A percentile compares a stretch with the other conserved stretches of the same genome.
These are phyloP conservation scores for Tyrannus savana DNA, from an alignment of 2,113 vertebrate species.

Conservation along the genomic window DNA sequence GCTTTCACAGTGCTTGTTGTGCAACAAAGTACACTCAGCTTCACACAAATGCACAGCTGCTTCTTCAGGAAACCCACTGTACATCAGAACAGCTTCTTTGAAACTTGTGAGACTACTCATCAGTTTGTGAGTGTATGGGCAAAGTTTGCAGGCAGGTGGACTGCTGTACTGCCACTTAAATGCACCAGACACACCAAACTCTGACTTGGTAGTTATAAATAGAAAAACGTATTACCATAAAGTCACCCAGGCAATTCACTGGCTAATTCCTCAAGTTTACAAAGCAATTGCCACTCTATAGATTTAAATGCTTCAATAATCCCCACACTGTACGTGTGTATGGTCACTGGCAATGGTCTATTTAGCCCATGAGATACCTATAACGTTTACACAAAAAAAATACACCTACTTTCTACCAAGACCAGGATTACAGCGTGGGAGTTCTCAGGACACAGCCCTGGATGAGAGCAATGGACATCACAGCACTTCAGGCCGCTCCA, in stretches of 20 bases:
- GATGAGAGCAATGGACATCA: neutral
- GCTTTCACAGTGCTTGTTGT: neutral
- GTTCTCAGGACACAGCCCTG: neutral
- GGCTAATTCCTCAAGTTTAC: neutral
- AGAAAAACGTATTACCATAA: neutral
- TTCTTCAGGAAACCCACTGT: neutral
- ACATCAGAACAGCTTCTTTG: neutral
- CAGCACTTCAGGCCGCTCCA: neutral
- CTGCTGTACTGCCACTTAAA: neutral
- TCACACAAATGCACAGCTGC: neutral
- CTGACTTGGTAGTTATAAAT: neutral
- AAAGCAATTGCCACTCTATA: neutral
- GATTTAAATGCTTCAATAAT: neutral
- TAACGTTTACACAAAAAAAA: neutral
- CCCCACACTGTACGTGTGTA: neutral
- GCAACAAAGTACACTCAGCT: neutral
- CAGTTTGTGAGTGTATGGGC: neutral
- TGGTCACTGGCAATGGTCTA: neutral
- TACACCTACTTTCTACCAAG: neutral
- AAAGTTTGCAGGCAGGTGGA: neutral
- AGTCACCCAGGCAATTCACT: neutral
- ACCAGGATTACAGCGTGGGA: neutral
- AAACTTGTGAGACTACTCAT: neutral
- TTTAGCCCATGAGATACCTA: neutral
- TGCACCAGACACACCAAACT: neutral